Conservation (phyloP, 2,888 invertebrate genomes). For the Alcis repandata region DNA sequence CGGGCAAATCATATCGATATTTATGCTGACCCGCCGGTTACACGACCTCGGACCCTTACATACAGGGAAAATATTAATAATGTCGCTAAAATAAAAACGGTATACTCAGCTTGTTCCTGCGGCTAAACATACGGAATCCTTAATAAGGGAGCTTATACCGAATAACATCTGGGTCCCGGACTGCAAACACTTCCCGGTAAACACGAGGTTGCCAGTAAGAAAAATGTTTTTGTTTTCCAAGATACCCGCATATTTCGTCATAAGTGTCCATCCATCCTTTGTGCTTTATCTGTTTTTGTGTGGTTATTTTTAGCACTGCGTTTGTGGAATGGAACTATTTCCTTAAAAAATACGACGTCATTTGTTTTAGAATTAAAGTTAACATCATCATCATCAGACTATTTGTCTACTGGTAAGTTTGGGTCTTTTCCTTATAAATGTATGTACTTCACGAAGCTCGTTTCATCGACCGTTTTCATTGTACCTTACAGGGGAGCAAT, state of each 20-base stretch:
- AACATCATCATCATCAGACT: no score
- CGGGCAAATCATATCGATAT: slow-evolving; percentile 40
- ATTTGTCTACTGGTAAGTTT: background rate
- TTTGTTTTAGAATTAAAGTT: background rate
- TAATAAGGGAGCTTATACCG: slow-evolving; percentile 84
- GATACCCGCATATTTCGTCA: slow-evolving; percentile 69
- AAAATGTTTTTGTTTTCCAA: slow-evolving; percentile 81
- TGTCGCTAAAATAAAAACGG: slow-evolving; percentile 75
- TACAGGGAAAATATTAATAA: slow-evolving; percentile 73
- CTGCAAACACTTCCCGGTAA: slow-evolving; percentile 82
- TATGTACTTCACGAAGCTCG: background rate
- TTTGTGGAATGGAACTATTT: slow-evolving; percentile 2
- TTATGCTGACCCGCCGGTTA: slow-evolving; percentile 42
- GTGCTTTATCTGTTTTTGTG: slow-evolving; percentile 45
- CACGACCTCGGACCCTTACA: slow-evolving; percentile 36
- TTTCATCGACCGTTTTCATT: no score
- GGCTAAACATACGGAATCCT: slow-evolving; percentile 78
- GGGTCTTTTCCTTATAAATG: background rate
- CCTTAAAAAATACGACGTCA: background rate
- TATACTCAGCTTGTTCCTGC: slow-evolving; percentile 65
- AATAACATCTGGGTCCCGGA: slow-evolving; percentile 83
- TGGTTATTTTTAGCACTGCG: slow-evolving; percentile 17
- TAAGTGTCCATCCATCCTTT: slow-evolving; percentile 61
- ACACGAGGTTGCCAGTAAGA: slow-evolving; percentile 77
- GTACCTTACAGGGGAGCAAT: no score